Conservation (phyloP, 2,797 vertebrate species). For the Scomberomorus guttatus region DNA sequence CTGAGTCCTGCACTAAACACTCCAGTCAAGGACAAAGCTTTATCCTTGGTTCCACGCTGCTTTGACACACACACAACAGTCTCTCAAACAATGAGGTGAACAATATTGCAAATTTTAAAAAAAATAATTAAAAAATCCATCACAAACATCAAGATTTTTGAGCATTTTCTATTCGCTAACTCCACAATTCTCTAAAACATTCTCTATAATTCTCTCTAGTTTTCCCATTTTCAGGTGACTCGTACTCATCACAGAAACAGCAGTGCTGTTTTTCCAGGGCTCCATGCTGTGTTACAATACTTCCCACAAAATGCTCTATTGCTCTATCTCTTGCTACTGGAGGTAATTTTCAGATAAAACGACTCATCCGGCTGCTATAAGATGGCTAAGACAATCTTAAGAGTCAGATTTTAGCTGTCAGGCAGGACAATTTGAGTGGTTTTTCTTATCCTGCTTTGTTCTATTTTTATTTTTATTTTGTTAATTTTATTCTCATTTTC, state of each 20-base stretch:
- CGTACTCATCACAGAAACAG: conserved; percentile 2
- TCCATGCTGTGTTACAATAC: neutral
- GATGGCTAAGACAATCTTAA: neutral
- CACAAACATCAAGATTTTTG: neutral
- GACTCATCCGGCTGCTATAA: neutral
- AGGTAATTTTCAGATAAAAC: conserved; percentile 8
- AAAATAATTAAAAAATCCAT: neutral
- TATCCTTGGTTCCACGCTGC: neutral
- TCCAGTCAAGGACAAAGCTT: neutral
- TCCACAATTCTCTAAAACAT: neutral
- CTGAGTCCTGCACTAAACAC: too few species aligned
- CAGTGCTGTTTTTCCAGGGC: neutral
- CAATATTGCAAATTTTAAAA: neutral
- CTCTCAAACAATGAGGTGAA: neutral
- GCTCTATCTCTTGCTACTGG: neutral
- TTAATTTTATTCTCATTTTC: too few species aligned
- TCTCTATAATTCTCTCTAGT: too few species aligned
- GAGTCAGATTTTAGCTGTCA: neutral
- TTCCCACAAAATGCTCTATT: neutral
- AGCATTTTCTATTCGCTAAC: neutral
- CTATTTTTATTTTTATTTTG: neutral
- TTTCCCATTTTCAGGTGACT: neutral
- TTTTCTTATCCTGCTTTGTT: too few species aligned
- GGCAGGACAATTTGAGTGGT: too few species aligned
- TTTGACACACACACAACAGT: neutral